These are phyloP conservation scores for Bombyx mandarina DNA, from an alignment of 1,140 invertebrate species.

Conservation along the genomic window DNA sequence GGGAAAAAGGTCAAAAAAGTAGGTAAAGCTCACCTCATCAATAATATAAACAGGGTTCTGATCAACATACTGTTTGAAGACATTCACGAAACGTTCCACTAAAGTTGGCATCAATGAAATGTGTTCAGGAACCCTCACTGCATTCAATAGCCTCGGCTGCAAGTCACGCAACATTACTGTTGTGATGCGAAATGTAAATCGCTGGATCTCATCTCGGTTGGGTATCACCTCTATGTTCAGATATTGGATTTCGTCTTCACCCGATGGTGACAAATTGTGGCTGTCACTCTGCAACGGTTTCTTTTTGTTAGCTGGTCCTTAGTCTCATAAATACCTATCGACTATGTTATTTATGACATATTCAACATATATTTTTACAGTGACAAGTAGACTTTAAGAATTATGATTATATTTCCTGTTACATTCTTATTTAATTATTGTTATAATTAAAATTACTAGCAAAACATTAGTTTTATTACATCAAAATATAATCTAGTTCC, in stretches of 20 bases:
- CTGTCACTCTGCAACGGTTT: slow-evolving; percentile 74
- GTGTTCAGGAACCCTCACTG: slow-evolving; percentile 82
- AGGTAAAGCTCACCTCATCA: slow-evolving; percentile 72
- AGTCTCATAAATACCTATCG: too few species aligned
- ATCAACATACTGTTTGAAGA: slow-evolving; percentile 83
- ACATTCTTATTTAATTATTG: too few species aligned
- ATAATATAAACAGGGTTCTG: slow-evolving; percentile 79
- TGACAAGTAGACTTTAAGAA: too few species aligned
- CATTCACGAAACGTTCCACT: slow-evolving; percentile 86
- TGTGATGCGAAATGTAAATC: slow-evolving; percentile 82
- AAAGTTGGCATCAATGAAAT: slow-evolving; percentile 85
- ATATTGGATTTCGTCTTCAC: slow-evolving; percentile 80
- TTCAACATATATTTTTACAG: too few species aligned
- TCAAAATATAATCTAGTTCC: too few species aligned
- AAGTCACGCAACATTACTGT: slow-evolving; percentile 84
- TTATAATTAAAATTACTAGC: too few species aligned
- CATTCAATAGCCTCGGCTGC: slow-evolving; percentile 80
- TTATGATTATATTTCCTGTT: too few species aligned
- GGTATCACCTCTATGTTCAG: slow-evolving; percentile 86
- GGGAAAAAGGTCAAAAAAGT: too few species aligned
- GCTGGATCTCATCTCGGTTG: slow-evolving; percentile 65
- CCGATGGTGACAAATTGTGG: slow-evolving; percentile 75
- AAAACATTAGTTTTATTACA: too few species aligned
- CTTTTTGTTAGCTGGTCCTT: too few species aligned
- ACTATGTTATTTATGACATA: too few species aligned